Evolutionary conservation across 2,888 invertebrate species (phyloP).

Genomic region (Spodoptera littoralis): DNA sequence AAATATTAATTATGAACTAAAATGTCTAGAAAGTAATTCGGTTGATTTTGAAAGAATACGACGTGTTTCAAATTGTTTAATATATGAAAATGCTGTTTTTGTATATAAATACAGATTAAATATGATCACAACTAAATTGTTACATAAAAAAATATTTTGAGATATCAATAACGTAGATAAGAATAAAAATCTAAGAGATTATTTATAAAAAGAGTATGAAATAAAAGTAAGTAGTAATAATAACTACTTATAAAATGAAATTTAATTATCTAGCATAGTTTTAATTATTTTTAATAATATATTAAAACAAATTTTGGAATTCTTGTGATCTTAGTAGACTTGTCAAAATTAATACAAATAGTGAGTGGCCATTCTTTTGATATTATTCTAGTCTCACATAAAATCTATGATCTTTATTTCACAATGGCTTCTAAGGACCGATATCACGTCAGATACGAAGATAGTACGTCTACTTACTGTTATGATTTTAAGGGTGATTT

Average conservation of each 20-base stretch:
- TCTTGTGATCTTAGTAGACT: conserved; percentile 36
- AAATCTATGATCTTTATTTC: no score
- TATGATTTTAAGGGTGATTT: no score
- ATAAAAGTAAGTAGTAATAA: conserved; percentile 13
- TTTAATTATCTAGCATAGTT: conserved; percentile 7
- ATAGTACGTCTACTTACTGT: no score
- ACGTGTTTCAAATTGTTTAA: background rate
- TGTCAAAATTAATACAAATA: conserved; percentile 24
- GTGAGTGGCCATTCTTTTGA: conserved; percentile 20
- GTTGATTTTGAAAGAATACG: no score
- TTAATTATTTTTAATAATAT: conserved; percentile 19
- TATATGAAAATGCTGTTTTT: background rate
- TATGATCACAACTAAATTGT: background rate
- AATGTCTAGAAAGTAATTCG: no score
- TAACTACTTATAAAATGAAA: conserved; percentile 1
- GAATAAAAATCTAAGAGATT: background rate
- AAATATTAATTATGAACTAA: no score
- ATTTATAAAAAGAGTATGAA: conserved; percentile 6
- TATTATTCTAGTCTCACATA: conserved; percentile 35
- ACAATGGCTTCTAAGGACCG: no score
- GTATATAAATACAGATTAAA: conserved; percentile 1
- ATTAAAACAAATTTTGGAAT: conserved; percentile 7
- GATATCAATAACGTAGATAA: conserved; percentile 21
- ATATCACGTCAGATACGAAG: no score
- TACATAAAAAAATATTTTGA: conserved; percentile 10